Percentiles rank a stretch among this genome's conserved stretches.
phyloP scores from a whole-genome alignment of 2,797 vertebrate species.

The Rhynchonycteris naso region DNA sequence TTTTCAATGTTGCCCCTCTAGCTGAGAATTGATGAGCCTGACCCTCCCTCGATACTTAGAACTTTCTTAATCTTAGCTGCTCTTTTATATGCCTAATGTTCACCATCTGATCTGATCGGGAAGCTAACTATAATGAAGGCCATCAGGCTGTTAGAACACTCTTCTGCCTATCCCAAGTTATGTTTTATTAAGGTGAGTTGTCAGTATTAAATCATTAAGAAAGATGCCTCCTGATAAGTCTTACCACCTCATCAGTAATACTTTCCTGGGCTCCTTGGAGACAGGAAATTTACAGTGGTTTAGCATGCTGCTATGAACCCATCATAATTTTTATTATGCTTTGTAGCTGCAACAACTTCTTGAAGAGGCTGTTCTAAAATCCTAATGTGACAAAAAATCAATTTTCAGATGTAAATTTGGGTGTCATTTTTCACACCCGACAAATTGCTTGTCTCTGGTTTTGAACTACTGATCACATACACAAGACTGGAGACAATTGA shows the following conservation, averaged over 20 bases:
- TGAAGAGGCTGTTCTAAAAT: conserved; percentile 84
- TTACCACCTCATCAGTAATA: conserved; percentile 80
- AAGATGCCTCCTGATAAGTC: conserved; percentile 76
- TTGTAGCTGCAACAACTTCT: conserved; percentile 76
- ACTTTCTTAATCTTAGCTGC: conserved; percentile 69
- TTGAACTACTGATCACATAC: conserved; percentile 86
- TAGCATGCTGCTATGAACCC: conserved; percentile 76
- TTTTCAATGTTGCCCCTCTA: background rate
- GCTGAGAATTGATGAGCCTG: conserved; percentile 6
- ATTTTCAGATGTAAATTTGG: conserved; percentile 88
- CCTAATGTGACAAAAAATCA: conserved; percentile 86
- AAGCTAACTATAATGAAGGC: conserved; percentile 61
- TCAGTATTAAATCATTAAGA: conserved; percentile 84
- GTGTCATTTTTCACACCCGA: conserved; percentile 84
- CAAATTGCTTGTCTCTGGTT: conserved; percentile 86
- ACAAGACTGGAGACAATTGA: conserved; percentile 82
- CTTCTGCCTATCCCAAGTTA: conserved; percentile 60
- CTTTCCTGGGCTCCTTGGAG: conserved; percentile 72
- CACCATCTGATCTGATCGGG: background rate
- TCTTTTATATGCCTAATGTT: conserved; percentile 44
- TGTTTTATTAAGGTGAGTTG: conserved; percentile 78
- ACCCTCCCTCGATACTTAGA: background rate
- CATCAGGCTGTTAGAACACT: conserved; percentile 49
- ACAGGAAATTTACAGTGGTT: conserved; percentile 78
- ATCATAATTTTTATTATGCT: conserved; percentile 86